Conservation (phyloP, 2,797 vertebrate genomes). For the Acrossocheilus wenchowensis region DNA sequence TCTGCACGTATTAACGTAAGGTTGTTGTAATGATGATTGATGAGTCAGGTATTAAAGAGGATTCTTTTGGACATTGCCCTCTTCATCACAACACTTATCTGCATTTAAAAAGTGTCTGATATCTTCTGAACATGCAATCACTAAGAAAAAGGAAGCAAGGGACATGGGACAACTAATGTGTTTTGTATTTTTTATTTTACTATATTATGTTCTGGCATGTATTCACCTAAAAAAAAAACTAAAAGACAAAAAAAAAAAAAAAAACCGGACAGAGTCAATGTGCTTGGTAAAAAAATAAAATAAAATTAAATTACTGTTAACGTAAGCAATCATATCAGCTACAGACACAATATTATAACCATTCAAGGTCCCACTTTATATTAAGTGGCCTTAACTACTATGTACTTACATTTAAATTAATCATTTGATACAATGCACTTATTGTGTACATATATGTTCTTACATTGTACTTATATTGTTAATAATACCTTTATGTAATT, state of each 20-base stretch:
- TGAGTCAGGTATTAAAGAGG: neutral
- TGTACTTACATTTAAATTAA: too few relatives aligned
- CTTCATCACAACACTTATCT: conserved; percentile 37
- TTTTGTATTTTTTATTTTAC: neutral
- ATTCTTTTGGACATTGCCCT: conserved; percentile 51
- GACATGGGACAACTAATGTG: neutral
- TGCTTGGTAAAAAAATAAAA: neutral
- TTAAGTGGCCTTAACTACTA: too few relatives aligned
- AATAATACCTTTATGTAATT: too few relatives aligned
- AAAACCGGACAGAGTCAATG: neutral
- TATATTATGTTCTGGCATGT: neutral
- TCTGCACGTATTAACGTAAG: neutral
- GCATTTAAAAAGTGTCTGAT: conserved; percentile 13
- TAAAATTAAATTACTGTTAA: too few relatives aligned
- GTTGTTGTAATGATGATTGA: conserved; percentile 26
- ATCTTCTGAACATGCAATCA: conserved; percentile 22
- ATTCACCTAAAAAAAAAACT: neutral
- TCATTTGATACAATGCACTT: too few relatives aligned
- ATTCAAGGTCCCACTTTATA: neutral
- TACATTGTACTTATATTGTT: too few relatives aligned
- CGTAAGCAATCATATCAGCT: neutral
- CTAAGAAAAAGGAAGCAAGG: conserved; percentile 26
- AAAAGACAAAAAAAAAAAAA: neutral
- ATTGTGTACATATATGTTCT: too few relatives aligned
- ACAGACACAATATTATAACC: neutral